phyloP scores from a whole-genome alignment of 2,113 vertebrate species.

The Accipiter virgatus region DNA sequence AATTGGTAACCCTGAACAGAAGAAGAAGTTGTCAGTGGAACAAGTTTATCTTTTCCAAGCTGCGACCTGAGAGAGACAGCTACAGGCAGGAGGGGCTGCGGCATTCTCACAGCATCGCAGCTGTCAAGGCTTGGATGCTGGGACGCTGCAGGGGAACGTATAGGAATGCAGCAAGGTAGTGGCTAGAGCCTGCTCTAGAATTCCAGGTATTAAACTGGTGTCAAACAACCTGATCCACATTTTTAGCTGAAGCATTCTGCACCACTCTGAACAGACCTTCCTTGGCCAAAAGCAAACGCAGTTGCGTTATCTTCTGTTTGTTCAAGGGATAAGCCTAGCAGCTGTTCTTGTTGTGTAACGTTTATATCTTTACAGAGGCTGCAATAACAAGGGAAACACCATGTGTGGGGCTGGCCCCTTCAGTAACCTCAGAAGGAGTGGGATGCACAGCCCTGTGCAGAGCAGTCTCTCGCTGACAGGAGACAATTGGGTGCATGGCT shows the following conservation, averaged over 20 bases:
- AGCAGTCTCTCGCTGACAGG: not conserved
- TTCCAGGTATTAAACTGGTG: not conserved
- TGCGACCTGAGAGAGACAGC: not conserved
- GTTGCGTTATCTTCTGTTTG: conserved; percentile 43
- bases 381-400: not conserved
- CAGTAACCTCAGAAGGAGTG: not conserved
- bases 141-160: not conserved
- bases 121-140: not conserved
- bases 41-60: not conserved
- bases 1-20: not conserved
- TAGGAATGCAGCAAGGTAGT: not conserved
- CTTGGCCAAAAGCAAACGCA: conserved; percentile 35
- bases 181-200: not conserved
- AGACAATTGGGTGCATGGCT: not conserved
- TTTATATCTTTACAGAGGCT: not conserved
- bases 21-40: not conserved
- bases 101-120: not conserved
- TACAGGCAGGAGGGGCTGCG: not conserved
- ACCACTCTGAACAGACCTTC: not conserved
- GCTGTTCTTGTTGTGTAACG: not conserved
- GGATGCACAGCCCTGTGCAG: not conserved
- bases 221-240: not conserved
- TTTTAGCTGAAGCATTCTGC: conserved; percentile 33
- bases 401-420: not conserved
- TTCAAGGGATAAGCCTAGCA: conserved; percentile 26